Percentiles rank a stretch among this genome's conserved stretches.
phyloP scores from a whole-genome alignment of 1,140 invertebrate species.

The Triops longicaudatus region DNA sequence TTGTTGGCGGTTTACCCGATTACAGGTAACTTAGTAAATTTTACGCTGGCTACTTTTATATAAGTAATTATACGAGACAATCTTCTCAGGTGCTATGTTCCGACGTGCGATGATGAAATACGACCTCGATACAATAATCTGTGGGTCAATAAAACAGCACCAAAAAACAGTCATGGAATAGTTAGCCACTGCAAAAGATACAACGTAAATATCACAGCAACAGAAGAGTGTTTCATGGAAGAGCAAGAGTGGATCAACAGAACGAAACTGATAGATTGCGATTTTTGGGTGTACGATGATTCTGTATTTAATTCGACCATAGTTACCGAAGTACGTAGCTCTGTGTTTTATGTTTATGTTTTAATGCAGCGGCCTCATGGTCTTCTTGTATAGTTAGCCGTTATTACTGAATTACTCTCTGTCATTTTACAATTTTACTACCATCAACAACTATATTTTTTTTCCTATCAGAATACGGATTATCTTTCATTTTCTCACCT shows the following conservation, averaged over 20 bases:
- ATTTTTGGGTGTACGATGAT: constrained; percentile 21
- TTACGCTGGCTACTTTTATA: neutral
- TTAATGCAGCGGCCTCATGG: too few relatives aligned
- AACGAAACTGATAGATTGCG: neutral
- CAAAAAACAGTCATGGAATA: neutral
- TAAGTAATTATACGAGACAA: neutral
- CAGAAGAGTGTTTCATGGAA: neutral
- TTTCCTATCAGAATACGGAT: too few relatives aligned
- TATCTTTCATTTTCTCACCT: too few relatives aligned
- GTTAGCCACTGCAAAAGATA: neutral
- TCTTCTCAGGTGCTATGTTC: constrained; percentile 19
- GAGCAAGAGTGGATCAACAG: neutral
- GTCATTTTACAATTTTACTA: too few relatives aligned
- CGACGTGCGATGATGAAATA: neutral
- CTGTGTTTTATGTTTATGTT: too few relatives aligned
- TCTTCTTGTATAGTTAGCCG: too few relatives aligned
- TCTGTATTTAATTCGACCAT: constrained; percentile 22
- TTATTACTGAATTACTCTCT: too few relatives aligned
- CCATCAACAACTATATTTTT: too few relatives aligned
- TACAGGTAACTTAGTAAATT: constrained; percentile 16
- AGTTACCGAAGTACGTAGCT: constrained; percentile 22
- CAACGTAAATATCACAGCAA: neutral
- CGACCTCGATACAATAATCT: neutral
- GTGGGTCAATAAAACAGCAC: constrained; percentile 18
- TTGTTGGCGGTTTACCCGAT: constrained; percentile 19